Percentiles rank a stretch among this genome's conserved stretches.
Conservation (phyloP, 2,888 invertebrate species). For the Meta bourneti region DNA sequence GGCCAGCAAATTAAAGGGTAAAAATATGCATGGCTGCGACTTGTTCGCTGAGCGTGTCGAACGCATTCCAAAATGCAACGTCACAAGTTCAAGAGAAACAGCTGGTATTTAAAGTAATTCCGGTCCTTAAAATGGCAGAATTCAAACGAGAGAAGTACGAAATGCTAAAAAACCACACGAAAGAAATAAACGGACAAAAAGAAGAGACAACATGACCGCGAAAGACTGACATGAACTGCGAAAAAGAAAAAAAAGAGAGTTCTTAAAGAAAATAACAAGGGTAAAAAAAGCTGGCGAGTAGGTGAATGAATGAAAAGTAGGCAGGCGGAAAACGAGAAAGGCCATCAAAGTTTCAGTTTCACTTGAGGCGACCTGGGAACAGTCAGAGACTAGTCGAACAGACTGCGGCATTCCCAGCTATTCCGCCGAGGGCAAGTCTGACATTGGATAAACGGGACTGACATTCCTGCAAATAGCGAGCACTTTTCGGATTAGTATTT, state of each 20-base stretch:
- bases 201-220: slow-evolving; percentile 27
- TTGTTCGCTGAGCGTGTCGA: no score
- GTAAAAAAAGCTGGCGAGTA: slow-evolving; percentile 16
- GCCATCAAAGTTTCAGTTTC: background rate
- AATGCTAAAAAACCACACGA: background rate
- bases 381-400: background rate
- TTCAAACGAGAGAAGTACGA: background rate
- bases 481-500: no score
- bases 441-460: no score
- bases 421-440: background rate
- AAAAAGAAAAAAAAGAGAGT: slow-evolving; percentile 11
- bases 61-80: background rate
- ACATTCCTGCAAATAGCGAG: no score
- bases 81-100: background rate
- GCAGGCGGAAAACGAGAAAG: slow-evolving; percentile 22
- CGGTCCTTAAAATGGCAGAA: background rate
- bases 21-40: no score
- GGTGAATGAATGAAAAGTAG: slow-evolving; percentile 28
- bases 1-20: no score
- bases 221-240: slow-evolving; percentile 28
- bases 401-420: background rate
- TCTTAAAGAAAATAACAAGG: slow-evolving; percentile 5
- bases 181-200: background rate
- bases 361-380: background rate
- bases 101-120: background rate